Base-by-base conservation (phyloP, 2,888 invertebrate genomes). In the Congeria kusceri region DNA sequence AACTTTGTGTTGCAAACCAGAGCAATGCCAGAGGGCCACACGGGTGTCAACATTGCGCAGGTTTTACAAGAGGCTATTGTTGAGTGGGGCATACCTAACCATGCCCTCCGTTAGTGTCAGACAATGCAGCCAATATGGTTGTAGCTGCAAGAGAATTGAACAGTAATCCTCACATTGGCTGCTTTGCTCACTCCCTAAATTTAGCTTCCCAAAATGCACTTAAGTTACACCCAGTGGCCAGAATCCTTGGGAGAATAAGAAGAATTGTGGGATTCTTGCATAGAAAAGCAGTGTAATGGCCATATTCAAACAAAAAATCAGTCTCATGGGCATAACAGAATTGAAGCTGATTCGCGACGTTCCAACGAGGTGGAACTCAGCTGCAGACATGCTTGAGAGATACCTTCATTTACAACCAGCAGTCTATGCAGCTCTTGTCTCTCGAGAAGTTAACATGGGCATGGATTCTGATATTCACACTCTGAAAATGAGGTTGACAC, bases 111-210 rank as follows among this genome's bases (percentile, higher is more conserved):
- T 18, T 77, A 2, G 74, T 80, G 1, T 69, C 73, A 20, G 74
- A 77, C 47, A 80, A 80, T 77, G 74, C 77, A 18, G 58, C 66
- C 18, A 73, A 77, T 39, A 81, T 77, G 81, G 2, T 18, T 18
- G 70, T 63, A 1, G 71, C 74, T 13, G 74, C 63, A 47, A 56
- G 29, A 32, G 66, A 77, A 46, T 15, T 62, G 13, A 28, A 32
- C 25, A 61, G 63, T 39, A 63, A 47, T 15, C 61, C 59, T 20
- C 74, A 75, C 57, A 64, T 70, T 23, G 62, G 73, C 2, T 81
- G 80, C 56, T 81, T 74, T 58, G 74, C 70, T n/a, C 77, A 81
- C 25, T 67, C 67, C 9, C 57, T 80, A 13, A 77, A 77, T 47
- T 46, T 78, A 3, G 81, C 64, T 49, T 58, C 59, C 7, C 61